Conservation (phyloP, 2,888 invertebrate species). For the Alentia gelatinosa region DNA sequence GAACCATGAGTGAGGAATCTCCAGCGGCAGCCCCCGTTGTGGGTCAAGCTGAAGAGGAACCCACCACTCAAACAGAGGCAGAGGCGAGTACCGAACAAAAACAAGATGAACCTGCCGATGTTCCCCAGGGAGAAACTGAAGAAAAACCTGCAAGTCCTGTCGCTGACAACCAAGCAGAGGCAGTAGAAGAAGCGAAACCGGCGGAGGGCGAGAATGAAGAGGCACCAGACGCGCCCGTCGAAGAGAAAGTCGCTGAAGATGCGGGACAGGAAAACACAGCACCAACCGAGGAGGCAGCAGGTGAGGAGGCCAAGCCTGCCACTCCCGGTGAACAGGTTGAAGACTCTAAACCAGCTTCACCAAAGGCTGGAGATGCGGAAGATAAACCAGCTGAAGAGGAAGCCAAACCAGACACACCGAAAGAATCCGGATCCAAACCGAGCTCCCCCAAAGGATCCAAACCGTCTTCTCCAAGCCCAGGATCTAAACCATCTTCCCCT, state of each 20-base stretch:
- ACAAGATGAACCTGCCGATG: background rate
- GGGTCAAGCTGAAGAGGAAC: background rate
- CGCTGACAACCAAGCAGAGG: conserved; percentile 23
- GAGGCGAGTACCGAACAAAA: background rate
- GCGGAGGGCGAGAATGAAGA: background rate
- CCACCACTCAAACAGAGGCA: background rate
- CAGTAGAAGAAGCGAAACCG: background rate
- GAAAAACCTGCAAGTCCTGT: background rate
- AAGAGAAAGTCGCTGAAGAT: conserved; percentile 22
- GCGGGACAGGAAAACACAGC: background rate
- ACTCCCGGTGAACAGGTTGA: background rate
- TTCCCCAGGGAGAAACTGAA: background rate
- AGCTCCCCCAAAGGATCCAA: background rate
- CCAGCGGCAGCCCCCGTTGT: background rate
- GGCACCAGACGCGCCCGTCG: background rate
- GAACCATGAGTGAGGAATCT: background rate
- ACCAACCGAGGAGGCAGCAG: background rate
- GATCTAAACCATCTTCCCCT: background rate
- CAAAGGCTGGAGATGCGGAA: background rate
- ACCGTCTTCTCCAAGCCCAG: background rate
- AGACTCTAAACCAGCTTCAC: background rate
- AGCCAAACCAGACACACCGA: background rate
- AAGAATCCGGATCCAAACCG: conserved; percentile 7
- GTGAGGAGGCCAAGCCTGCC: background rate
- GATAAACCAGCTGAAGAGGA: background rate